Base-by-base conservation (phyloP, 2,888 invertebrate species). In the Andrena flavipes region DNA sequence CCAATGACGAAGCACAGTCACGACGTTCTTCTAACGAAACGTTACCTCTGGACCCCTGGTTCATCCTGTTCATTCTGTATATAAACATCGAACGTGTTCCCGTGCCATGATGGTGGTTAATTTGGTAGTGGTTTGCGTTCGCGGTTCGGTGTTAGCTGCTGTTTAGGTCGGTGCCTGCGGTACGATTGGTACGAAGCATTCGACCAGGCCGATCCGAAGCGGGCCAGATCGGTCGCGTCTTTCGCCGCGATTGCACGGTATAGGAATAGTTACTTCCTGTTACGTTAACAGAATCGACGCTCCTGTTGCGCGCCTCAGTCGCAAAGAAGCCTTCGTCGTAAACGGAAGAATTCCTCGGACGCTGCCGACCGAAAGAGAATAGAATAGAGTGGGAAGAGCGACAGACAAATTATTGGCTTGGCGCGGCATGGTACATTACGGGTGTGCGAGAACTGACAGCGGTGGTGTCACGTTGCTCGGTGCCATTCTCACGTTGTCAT, bases 381-480 rank as follows among this genome's bases (percentile, higher is more conserved):
- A 0, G 26, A 16, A 51, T 23, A 13, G 23, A 20, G 7, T 48
- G 35, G 8, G 13, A 26, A 42, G 13, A 23, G 56, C 56, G 26
- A 10, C 59, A 26, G 20, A 54, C 42, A 69, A 82, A 76, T 65
- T 56, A 62, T 65, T 76, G 63, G 63, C 13, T 67, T 71, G 65
- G 26, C 33, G 64, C 68, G 84, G 77, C 76, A 91, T 91, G 89
- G 96, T 96, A 95, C 95, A 95, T 94, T 95, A 95, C 94, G 96
- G 96, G 92, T 95, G 95, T 94, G 94, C 95, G 93, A 95, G 96
- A 94, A 96, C 96, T 92, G 95, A 95, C 90, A 96, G 96, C 80
- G 96, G 96, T 89, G 96, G 96, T 48, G 71, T 76, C 78, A 78
- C 59, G 75, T 75, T 63, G 48, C 49, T 67, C 65, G 64, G 54